Percentiles rank a stretch among this genome's conserved stretches.
Evolutionary conservation across 1,140 invertebrate species (phyloP).

Genomic region (Bombus terrestris): DNA sequence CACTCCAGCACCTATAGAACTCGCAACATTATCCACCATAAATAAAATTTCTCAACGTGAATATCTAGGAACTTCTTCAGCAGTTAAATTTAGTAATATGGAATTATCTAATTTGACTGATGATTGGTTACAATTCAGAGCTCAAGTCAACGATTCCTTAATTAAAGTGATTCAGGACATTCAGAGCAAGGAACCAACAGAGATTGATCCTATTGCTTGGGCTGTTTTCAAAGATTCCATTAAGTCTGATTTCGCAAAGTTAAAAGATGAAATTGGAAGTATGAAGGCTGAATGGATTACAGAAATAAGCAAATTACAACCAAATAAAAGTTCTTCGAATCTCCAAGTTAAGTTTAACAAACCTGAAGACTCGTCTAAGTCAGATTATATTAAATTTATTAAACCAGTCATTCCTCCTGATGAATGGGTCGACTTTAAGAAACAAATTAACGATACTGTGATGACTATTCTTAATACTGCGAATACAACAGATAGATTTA

Average conservation of each 20-base stretch:
- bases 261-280: slow-evolving; percentile 37
- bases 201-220: slow-evolving; percentile 42
- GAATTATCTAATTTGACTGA: slow-evolving; percentile 16
- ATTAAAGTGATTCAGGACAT: slow-evolving; percentile 14
- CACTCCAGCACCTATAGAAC: neutral
- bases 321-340: neutral
- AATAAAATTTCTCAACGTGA: neutral
- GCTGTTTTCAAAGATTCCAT: slow-evolving; percentile 13
- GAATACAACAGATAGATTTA: neutral
- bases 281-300: slow-evolving; percentile 27
- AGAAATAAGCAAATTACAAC: neutral
- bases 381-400: slow-evolving; percentile 11
- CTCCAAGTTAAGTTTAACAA: neutral
- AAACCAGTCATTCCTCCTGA: neutral
- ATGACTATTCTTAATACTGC: slow-evolving; percentile 20
- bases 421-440: slow-evolving; percentile 63
- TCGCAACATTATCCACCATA: neutral
- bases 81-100: neutral
- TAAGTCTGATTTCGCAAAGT: slow-evolving; percentile 36
- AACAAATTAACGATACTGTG: slow-evolving; percentile 53
- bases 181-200: slow-evolving; percentile 3
- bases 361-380: neutral
- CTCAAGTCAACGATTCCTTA: slow-evolving; percentile 43
- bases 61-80: no score
- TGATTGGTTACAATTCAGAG: slow-evolving; percentile 51